Base-by-base conservation (phyloP, 2,888 invertebrate species). In the Eucera pruinosa region DNA sequence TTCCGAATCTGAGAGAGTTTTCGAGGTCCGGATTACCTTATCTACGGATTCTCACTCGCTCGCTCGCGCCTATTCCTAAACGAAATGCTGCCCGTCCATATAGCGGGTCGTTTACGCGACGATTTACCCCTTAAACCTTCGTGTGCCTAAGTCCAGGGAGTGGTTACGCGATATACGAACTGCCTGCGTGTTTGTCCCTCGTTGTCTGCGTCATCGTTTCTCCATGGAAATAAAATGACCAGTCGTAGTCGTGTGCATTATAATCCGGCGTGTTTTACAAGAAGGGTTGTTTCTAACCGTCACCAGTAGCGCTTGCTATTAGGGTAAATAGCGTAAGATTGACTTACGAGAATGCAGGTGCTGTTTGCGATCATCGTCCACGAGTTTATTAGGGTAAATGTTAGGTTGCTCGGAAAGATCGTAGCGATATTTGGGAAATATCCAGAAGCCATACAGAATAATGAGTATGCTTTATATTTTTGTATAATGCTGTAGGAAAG, bases 1-100 rank as follows among this genome's bases (percentile, higher is more conserved):
- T 82, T 83, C 64, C 47, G 78, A 75, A 64, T 83, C 83, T 61
- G 65, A 83, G 72, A 82, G 87, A 89, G 85, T 88, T 89, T 88
- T 86, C 86, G 86, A 80, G 78, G 73, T 72, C 81, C 85, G 92
- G 92, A 92, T 92, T 92, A 92, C 90, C 92, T 92, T 92, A 92
- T 92, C 92, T 90, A 72, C 88, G 78, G 85, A 86, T 85, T 88
- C 89, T 90, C 89, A 89, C 90, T 89, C 88, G 89, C 84, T 84
- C 80, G 85, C 84, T 84, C 79, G 84, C 86, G 82, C 80, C 82
- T 76, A 87, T 83, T 83, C 79, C 82, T 60, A 81, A 86, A 86
- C 83, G 86, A 87, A 89, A 88, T 88, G 86, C 86, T 50, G 61
- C 64, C 68, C 78, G 80, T 78, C 80, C 83, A 81, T 88, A 87